A percentile compares a stretch with the other conserved stretches of the same genome.
These are phyloP conservation scores for Suillia variegata DNA, from an alignment of 2,888 invertebrate genomes.

Conservation along the genomic window DNA sequence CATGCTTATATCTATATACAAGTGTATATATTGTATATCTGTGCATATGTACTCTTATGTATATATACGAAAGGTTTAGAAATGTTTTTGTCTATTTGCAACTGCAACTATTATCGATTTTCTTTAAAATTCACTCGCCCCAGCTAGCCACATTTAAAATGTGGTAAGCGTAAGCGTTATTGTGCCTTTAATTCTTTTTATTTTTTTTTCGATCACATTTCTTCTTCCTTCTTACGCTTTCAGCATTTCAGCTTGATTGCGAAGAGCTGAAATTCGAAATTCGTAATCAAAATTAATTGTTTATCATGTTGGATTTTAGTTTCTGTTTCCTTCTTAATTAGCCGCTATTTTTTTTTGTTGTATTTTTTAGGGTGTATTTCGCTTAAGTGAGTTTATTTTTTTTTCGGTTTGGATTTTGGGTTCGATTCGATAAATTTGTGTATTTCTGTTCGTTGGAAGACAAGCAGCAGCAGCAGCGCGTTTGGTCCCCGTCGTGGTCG, in stretches of 20 bases:
- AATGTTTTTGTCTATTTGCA: background rate
- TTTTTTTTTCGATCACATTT: constrained; percentile 7
- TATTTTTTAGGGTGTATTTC: constrained; percentile 10
- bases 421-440: constrained; percentile 1
- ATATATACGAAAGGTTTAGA: too few relatives aligned
- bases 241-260: background rate
- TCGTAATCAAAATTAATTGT: constrained; percentile 54
- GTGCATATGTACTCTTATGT: background rate
- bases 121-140: background rate
- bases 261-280: background rate
- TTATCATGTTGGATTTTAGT: constrained; percentile 45
- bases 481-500: too few relatives aligned
- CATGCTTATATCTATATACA: background rate
- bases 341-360: constrained; percentile 27
- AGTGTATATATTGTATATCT: background rate
- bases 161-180: too few relatives aligned
- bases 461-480: too few relatives aligned
- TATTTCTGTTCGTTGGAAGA: background rate
- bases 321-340: constrained; percentile 19
- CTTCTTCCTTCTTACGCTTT: constrained; percentile 33
- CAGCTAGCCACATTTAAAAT: constrained; percentile 1
- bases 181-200: background rate
- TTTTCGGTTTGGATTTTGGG: constrained; percentile 4
- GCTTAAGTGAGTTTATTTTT: constrained; percentile 4
- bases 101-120: background rate